Evolutionary conservation across 2,888 invertebrate genomes (phyloP).

Genomic region (Drosophila nr. perissopoda): DNA sequence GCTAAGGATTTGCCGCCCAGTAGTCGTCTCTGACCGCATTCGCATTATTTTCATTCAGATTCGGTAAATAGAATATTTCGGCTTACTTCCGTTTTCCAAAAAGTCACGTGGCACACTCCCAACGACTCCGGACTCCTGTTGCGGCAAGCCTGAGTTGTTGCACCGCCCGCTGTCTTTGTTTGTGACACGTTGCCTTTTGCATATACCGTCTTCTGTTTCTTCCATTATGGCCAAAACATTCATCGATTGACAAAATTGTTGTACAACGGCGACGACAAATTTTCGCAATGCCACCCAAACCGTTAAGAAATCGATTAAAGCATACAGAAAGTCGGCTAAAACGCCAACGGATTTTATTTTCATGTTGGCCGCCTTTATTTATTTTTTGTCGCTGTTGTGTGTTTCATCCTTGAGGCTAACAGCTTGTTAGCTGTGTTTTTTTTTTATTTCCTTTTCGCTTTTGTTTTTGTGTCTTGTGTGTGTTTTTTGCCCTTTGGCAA

Average conservation of each 20-base stretch:
- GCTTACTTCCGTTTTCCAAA: constrained; percentile 78
- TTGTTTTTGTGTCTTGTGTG: constrained; percentile 12
- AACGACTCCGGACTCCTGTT: constrained; percentile 29
- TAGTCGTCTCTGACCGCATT: constrained; percentile 63
- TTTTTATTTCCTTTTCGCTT: constrained; percentile 16
- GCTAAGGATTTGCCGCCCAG: constrained; percentile 57
- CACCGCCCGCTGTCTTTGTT: constrained; percentile 82
- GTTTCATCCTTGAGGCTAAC: constrained; percentile 73
- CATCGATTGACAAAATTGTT: constrained; percentile 68
- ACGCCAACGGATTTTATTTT: constrained; percentile 50
- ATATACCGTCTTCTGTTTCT: constrained; percentile 53
- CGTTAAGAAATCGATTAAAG: constrained; percentile 81
- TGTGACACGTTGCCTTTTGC: constrained; percentile 79
- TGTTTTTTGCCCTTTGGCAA: constrained; percentile 36
- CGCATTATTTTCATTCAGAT: constrained; percentile 55
- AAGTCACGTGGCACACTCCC: constrained; percentile 79
- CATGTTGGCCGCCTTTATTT: constrained; percentile 32
- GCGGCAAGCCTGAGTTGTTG: constrained; percentile 10
- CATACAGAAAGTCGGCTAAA: constrained; percentile 59
- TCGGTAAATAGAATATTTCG: constrained; percentile 41
- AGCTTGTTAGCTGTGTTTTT: constrained; percentile 61
- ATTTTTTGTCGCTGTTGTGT: constrained; percentile 29
- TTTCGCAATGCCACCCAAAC: constrained; percentile 78
- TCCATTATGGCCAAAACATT: constrained; percentile 31
- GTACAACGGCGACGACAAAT: constrained; percentile 74